Evolutionary conservation across 2,113 vertebrate species (phyloP).

Genomic region (Nibea coibor): DNA sequence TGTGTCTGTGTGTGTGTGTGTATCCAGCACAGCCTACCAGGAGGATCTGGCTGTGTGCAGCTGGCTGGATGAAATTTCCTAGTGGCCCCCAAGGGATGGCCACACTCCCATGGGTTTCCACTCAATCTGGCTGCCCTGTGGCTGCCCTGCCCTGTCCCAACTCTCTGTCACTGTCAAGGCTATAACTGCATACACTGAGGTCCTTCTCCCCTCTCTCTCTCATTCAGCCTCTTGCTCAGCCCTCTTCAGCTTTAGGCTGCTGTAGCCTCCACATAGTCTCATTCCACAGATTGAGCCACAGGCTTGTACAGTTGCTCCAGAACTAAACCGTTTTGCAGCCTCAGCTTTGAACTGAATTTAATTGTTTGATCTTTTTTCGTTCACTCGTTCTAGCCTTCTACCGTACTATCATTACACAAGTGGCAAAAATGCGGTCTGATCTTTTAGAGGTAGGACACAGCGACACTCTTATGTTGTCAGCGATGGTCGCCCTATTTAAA

Average conservation of each 20-base stretch:
- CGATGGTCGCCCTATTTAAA: constrained; percentile 47
- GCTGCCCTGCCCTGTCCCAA: constrained; percentile 52
- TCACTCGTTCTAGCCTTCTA: not conserved
- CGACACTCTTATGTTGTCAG: not conserved
- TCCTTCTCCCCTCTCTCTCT: not conserved
- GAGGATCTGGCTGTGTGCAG: constrained; percentile 81
- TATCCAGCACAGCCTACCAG: constrained; percentile 70
- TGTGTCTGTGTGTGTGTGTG: not conserved
- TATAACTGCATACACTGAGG: constrained; percentile 22
- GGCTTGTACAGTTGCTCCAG: constrained; percentile 29
- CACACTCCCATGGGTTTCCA: constrained; percentile 71
- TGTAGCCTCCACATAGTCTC: not conserved
- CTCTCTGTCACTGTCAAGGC: constrained; percentile 48
- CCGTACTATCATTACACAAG: constrained; percentile 8
- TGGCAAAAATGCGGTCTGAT: constrained; percentile 18
- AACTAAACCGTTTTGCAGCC: constrained; percentile 37
- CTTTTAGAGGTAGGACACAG: constrained; percentile 30
- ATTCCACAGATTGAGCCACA: constrained; percentile 3
- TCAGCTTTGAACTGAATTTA: constrained; percentile 22
- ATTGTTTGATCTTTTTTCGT: not conserved
- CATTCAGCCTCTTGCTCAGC: not conserved
- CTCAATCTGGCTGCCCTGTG: constrained; percentile 71
- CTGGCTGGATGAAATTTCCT: constrained; percentile 80
- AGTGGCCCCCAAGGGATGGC: constrained; percentile 73
- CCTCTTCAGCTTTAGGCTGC: constrained; percentile 8